These are phyloP conservation scores for Haliclystus octoradiatus DNA, from an alignment of 30 jellyfish, hydroid and myxozoan genomes.

Conservation along the genomic window DNA sequence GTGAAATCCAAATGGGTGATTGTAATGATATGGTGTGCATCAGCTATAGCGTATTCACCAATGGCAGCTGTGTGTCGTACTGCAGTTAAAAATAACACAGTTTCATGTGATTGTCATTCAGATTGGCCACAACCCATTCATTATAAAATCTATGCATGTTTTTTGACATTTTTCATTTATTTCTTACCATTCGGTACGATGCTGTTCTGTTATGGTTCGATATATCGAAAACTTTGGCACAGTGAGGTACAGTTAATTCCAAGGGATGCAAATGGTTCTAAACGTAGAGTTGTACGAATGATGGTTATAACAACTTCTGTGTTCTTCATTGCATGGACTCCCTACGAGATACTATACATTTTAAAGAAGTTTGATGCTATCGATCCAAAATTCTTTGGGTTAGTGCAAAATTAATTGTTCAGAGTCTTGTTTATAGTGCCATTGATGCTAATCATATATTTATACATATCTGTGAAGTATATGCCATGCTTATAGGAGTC, in stretches of 20 bases:
- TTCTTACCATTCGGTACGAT: slow-evolving; percentile 41
- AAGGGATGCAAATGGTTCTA: slow-evolving; percentile 31
- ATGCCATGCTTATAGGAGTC: too few species aligned
- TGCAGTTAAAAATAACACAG: slow-evolving; percentile 10
- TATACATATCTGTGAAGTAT: too few species aligned
- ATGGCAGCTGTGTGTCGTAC: slow-evolving; percentile 24
- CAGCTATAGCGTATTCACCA: slow-evolving; percentile 25
- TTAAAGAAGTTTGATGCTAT: slow-evolving; percentile 26
- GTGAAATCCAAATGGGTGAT: slow-evolving; percentile 9
- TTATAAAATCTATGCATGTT: slow-evolving; percentile 17
- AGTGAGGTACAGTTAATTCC: slow-evolving; percentile 5
- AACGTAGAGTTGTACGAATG: slow-evolving; percentile 27
- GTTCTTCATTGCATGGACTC: slow-evolving; percentile 47
- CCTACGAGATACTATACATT: slow-evolving; percentile 28
- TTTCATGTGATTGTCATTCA: slow-evolving; percentile 52
- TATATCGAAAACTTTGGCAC: slow-evolving; percentile 35
- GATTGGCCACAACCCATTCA: slow-evolving; percentile 25
- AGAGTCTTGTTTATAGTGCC: too few species aligned
- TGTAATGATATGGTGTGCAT: slow-evolving; percentile 34
- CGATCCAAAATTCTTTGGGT: slow-evolving; percentile 30
- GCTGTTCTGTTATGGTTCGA: slow-evolving; percentile 24
- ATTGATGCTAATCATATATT: background rate
- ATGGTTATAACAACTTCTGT: slow-evolving; percentile 23
- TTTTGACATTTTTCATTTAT: slow-evolving; percentile 15
- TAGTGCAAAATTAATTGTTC: slow-evolving; percentile 1